Evolutionary conservation across 2,797 vertebrate species (phyloP), one percentile per base, ranked within the genome.

Genomic region (Bucorvus abyssinicus): DNA sequence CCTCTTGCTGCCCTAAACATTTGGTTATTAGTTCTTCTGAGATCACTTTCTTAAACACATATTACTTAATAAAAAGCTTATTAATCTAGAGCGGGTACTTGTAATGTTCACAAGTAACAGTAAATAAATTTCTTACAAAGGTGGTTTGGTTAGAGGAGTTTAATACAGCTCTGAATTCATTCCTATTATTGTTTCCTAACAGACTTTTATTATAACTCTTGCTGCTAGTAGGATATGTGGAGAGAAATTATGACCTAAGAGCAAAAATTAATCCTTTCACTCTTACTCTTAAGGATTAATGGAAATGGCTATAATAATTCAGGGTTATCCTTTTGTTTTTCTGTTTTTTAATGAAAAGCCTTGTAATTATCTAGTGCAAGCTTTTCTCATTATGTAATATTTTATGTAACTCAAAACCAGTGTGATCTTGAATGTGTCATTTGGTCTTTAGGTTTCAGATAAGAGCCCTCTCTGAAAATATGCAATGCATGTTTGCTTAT

Each of bases 201-300:
- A 6, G 49, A 61, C 9, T 68, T 75, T 44, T 61, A 63, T 86
- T 87, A 23, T 36, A 94, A 82, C 14, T 73, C 60, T 20, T 70
- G 9, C 52, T 82, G 6, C 56, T 77, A 63, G 56, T 55, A 23
- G 40, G 8, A 40, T 75, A 36, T 55, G 12, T 60, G 27, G 26
- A 84, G 18, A 81, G 24, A 90, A 94, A 71, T 78, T 93, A 80
- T 86, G 47, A 49, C 47, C 30, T 32, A 75, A 93, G 74, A 79
- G 69, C 11, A 75, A 63, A 80, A 89, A 76, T 68, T 59, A 89
- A 68, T 92, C 55, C 10, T 77, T 92, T 87, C 24, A 59, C 26
- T 91, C 85, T 68, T 92, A 44, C 59, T 76, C 90, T 76, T 90
- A 78, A 91, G 69, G 30, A 81, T 95, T 89, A 90, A 82, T 90